Evolutionary conservation across 2,888 invertebrate species (phyloP).

Genomic region (Ametastegia equiseti): DNA sequence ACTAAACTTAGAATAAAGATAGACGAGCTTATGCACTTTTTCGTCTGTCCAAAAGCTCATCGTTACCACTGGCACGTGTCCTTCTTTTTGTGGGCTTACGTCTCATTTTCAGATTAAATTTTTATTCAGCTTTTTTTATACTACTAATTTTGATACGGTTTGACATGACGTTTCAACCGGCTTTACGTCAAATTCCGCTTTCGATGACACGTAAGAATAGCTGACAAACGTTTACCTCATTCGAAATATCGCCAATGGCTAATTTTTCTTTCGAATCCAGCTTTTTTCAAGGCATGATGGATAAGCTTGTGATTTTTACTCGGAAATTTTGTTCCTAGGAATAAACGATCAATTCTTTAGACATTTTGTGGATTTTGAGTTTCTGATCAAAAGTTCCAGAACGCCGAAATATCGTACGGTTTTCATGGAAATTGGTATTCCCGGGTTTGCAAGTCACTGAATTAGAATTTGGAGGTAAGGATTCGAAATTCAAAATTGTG

Average conservation of each 20-base stretch:
- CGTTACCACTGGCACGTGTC: conserved; percentile 22
- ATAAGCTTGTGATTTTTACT: too few relatives aligned
- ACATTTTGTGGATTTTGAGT: too few relatives aligned
- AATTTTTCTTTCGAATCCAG: not conserved
- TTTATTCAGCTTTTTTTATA: conserved; percentile 45
- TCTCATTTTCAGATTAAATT: conserved; percentile 20
- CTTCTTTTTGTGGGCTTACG: not conserved
- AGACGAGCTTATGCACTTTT: conserved; percentile 46
- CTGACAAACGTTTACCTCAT: not conserved
- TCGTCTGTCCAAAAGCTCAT: conserved; percentile 51
- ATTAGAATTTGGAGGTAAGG: too few relatives aligned
- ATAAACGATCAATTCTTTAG: too few relatives aligned
- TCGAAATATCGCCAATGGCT: not conserved
- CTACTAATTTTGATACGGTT: conserved; percentile 46
- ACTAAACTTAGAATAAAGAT: conserved; percentile 48
- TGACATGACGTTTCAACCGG: conserved; percentile 43
- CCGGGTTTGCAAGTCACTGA: too few relatives aligned
- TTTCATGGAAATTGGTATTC: too few relatives aligned
- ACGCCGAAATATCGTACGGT: too few relatives aligned
- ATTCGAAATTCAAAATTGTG: too few relatives aligned
- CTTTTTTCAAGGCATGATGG: too few relatives aligned
- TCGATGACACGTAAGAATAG: not conserved
- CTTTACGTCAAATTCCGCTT: conserved; percentile 26
- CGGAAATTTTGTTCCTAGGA: too few relatives aligned
- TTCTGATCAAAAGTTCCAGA: too few relatives aligned